Base-by-base conservation (phyloP, 1,140 invertebrate species). In the Drosophila bocqueti region DNA sequence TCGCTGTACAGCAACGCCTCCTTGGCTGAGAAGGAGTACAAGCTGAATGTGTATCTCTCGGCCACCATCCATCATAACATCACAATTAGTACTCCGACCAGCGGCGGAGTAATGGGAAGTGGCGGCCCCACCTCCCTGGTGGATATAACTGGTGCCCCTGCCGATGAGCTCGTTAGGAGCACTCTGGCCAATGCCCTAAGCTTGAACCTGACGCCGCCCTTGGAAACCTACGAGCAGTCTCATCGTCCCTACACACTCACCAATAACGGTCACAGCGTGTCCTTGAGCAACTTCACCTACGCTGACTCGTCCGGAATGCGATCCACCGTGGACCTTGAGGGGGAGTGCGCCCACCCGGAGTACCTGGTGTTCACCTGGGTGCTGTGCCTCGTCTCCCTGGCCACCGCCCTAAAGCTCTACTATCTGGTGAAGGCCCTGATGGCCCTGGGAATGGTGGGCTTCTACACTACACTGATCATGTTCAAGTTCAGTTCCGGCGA, bases 351-450 rank as follows among this genome's bases (percentile, higher is more conserved):
- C 31, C 94, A 95, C 71, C 96, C 97, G 0, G 97, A 99, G 92
- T 99, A 98, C 90, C 96, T 98, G 11, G 96, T 98, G 3, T 98
- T 98, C 93, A 98, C 97, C 1, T 99, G 98, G 97, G 96, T 99
- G 26, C 93, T 99, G n/a, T 98, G 97, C 67, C 94, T 99, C 42
- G 96, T 99, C 1, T 97, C 97, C 0, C 94, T 98, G 62, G 97
- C 97, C 3, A 97, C 98, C 0, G 98, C 98, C n/a, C 93, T 99
- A 11, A 98, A 98, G 91, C 94, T 99, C 6, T 98, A 98, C 86
- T 99, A 98, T 90, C 90, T 98, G 49, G 96, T 98, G 36, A 99
- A 99, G 94, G 96, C 97, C 0, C 94, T 96, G 2, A 93, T 99
- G 67, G 96, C 98, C 0, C 89, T 96, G 3, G 92, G 96, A 2